A percentile compares a stretch with the other conserved stretches of the same genome.
Conservation (phyloP, 2,888 invertebrate genomes). For the Pyrrhosoma nymphula region DNA sequence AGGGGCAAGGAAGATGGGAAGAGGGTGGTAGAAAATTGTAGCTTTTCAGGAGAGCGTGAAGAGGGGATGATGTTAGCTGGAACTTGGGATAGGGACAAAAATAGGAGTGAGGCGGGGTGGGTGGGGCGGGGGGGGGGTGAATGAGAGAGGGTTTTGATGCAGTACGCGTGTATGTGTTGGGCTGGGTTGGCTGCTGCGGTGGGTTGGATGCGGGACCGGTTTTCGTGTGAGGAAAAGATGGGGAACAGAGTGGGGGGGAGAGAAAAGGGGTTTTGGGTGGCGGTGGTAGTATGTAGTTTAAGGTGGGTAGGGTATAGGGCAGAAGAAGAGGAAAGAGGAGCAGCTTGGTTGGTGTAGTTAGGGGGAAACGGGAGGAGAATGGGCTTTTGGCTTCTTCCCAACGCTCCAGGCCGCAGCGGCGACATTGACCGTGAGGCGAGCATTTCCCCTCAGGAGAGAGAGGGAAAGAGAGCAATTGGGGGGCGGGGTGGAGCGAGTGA, state of each 20-base stretch:
- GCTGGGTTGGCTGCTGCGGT: constrained; percentile 19
- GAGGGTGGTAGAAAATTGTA: not conserved
- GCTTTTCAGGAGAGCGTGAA: not conserved
- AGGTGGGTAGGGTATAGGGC: not conserved
- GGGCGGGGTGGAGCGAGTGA: not conserved
- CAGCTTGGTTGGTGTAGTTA: not conserved
- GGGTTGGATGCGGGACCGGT: constrained; percentile 9
- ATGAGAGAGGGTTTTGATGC: constrained; percentile 55
- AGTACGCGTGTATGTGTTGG: not conserved
- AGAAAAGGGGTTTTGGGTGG: not conserved
- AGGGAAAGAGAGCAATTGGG: not conserved
- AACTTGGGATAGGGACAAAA: no score
- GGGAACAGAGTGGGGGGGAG: not conserved
- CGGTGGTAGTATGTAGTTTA: not conserved
- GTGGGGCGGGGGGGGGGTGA: not conserved
- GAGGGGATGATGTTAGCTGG: not conserved
- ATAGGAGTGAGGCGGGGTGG: no score
- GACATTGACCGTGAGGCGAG: constrained; percentile 64
- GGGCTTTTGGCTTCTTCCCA: constrained; percentile 65
- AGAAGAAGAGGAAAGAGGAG: not conserved
- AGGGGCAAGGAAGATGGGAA: not conserved
- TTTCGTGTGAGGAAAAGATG: not conserved
- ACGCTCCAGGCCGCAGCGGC: constrained; percentile 55
- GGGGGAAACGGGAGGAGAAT: not conserved
- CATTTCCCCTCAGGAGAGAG: constrained; percentile 16